Evolutionary conservation across 2,113 vertebrate genomes (phyloP).

Genomic region (Cairina moschata): DNA sequence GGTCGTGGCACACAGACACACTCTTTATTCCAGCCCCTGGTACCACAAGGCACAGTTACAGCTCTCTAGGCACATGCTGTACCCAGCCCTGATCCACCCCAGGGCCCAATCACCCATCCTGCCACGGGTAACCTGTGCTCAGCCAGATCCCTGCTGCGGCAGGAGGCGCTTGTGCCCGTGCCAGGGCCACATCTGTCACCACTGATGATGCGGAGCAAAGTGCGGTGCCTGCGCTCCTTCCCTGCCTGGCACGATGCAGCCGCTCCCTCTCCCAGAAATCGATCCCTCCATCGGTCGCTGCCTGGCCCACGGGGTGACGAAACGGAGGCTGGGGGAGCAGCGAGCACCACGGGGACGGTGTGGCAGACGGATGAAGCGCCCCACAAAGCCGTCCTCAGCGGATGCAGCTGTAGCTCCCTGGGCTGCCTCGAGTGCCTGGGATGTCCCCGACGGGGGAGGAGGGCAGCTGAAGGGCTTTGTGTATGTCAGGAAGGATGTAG

Average conservation of each 20-base stretch:
- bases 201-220: background rate
- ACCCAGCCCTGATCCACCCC: background rate
- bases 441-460: background rate
- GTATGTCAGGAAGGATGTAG: background rate
- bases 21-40: background rate
- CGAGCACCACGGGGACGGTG: background rate
- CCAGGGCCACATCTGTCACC: background rate
- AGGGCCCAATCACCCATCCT: background rate
- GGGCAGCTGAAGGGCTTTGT: background rate
- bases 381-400: background rate
- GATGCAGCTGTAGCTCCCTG: background rate
- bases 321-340: background rate
- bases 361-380: background rate
- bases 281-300: background rate
- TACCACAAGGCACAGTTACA: accelerated
- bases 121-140: accelerated
- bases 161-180: background rate
- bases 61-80: accelerated
- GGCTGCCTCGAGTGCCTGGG: background rate
- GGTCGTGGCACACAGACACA: too few species aligned
- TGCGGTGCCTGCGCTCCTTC: background rate
- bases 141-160: background rate
- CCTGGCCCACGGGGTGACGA: background rate
- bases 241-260: background rate
- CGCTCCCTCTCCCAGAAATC: accelerated